Conservation (phyloP, 2,797 vertebrate species). For the Tolypeutes matacus region DNA sequence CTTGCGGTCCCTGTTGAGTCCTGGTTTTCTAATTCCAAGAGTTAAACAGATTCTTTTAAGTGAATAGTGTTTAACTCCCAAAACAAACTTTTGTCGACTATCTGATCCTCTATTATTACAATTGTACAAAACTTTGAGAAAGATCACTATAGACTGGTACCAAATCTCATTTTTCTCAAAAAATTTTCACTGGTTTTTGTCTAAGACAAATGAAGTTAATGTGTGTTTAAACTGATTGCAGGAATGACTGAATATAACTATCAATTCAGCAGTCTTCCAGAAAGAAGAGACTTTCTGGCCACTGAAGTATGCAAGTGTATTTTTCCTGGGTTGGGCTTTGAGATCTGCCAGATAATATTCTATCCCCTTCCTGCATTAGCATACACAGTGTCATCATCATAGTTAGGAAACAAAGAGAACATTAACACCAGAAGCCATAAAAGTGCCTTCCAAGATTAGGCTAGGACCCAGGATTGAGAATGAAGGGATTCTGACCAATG, state of each 20-base stretch:
- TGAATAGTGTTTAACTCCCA: background rate
- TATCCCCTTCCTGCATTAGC: background rate
- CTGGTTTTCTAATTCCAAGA: background rate
- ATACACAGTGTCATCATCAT: background rate
- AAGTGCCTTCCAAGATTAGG: background rate
- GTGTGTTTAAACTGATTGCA: background rate
- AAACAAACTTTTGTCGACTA: slow-evolving; percentile 13
- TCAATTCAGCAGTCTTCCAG: background rate
- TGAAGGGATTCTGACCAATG: background rate
- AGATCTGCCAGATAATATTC: background rate
- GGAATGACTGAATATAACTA: background rate
- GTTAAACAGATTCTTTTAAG: background rate
- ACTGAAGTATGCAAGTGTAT: fast-evolving
- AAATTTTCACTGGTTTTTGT: background rate
- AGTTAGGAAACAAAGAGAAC: background rate
- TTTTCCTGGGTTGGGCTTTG: background rate
- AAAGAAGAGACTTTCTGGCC: background rate
- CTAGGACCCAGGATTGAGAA: background rate
- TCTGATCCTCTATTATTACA: background rate
- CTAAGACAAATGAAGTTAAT: background rate
- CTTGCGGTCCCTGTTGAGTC: background rate
- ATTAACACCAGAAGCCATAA: background rate
- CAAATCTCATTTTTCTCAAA: background rate
- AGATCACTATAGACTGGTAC: background rate
- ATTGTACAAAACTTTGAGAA: background rate